Evolutionary conservation across 2,888 invertebrate species (phyloP), one percentile per base, ranked within the genome.

Genomic region (Platycnemis pennipes): DNA sequence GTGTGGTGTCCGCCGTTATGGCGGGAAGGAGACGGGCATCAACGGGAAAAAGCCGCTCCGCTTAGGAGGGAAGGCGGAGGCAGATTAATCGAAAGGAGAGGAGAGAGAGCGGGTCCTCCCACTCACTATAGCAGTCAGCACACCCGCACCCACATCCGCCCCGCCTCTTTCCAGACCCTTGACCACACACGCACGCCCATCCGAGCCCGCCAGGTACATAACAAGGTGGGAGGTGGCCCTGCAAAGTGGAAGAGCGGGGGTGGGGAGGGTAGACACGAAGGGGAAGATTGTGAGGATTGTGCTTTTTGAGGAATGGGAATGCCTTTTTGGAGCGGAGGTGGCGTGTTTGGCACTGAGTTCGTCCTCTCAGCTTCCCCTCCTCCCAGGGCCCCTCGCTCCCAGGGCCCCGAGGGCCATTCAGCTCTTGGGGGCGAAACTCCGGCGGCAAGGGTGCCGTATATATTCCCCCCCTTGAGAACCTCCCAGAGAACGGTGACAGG

Each of bases 221-320:
- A 89, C 89, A 89, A 89, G 89, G 89, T 56, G 89, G 56, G 56
- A 89, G 87, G 49, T 49, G 89, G 19, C 16, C 45, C 8, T 8
- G 63, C 77, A 56, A 94, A 88, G 85, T 56, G 94, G 77, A 91
- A 86, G 94, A 88, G 85, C 94, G n/a, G 91, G 88, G 88, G 56
- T 69, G 94, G 88, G 69, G n/a, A n/a, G 94, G 94, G 63, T 88
- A 94, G 94, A 49, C 87, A 94, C 94, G 94, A n/a, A n/a, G n/a
- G n/a, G n/a, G n/a, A n/a, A n/a, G n/a, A n/a, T n/a, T 86, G 87
- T 94, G 94, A 94, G 95, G 95, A 95, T 95, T 94, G 95, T 94
- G 95, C 94, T 94, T 37, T 63, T 37, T 77, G 87, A 87, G 45
- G 87, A 46, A 87, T 77, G 87, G 46, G 46, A 26, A 87, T 87